A percentile compares a stretch with the other conserved stretches of the same genome.
Evolutionary conservation across 2,113 vertebrate genomes (phyloP).

Genomic region (Lontra canadensis): DNA sequence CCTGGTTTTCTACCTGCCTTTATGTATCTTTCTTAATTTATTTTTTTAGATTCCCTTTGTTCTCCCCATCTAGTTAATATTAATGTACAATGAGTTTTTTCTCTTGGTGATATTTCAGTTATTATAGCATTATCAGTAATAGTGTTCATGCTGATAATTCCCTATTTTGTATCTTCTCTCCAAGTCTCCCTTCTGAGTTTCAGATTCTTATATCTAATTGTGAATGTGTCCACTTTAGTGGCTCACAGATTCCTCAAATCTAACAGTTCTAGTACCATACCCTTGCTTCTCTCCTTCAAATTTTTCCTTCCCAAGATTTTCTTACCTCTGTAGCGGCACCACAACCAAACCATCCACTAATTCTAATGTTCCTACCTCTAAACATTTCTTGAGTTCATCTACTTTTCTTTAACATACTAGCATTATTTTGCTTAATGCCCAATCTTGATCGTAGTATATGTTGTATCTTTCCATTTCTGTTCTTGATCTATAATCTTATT

Average conservation of each 20-base stretch:
- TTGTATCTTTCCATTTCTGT: background rate
- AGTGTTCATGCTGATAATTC: background rate
- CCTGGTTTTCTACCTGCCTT: background rate
- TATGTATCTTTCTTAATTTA: background rate
- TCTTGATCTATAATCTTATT: background rate
- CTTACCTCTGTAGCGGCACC: background rate
- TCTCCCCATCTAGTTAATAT: background rate
- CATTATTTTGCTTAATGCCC: background rate
- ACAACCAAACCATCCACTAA: background rate
- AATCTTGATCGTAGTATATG: background rate
- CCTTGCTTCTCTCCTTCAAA: background rate
- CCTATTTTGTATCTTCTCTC: background rate
- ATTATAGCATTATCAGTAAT: background rate
- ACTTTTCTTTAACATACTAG: background rate
- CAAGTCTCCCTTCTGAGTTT: background rate
- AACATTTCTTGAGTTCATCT: background rate
- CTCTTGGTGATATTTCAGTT: background rate
- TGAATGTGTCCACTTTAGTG: background rate
- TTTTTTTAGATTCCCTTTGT: background rate
- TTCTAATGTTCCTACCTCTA: background rate
- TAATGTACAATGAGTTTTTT: background rate
- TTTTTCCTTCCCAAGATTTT: background rate
- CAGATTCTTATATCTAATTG: background rate
- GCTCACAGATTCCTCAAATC: background rate
- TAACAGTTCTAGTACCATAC: background rate